Evolutionary conservation across 2,113 vertebrate genomes (phyloP), one percentile per base, ranked within the genome.

Genomic region (Verasper variegatus): DNA sequence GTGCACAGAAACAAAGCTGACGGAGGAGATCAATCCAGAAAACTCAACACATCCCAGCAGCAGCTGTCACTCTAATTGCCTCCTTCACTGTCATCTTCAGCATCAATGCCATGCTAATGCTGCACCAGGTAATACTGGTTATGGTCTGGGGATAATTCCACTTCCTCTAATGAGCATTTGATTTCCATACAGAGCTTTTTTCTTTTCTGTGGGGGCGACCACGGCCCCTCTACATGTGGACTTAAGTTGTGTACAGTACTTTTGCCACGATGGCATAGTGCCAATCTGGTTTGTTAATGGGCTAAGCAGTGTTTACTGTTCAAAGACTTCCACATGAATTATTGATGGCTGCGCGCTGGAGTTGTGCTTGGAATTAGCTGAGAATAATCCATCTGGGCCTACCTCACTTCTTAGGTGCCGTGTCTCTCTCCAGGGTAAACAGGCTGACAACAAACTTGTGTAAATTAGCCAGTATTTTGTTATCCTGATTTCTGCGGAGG

Each of bases 251-350:
- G 26, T 52, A 64, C 71, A 47, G 68, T 65, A 47, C 81, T 68
- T 49, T 68, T 75, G 80, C 66, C 56, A 75, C 73, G 45, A 64
- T 81, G 80, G 83, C 68, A 71, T 42, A 21, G 78, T 62, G 86
- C 85, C 79, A 71, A 74, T 91, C 75, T 74, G 71, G 68, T 66
- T 80, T 84, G 74, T 62, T 93, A 90, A 92, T 89, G 88, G 91
- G 75, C 84, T 88, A 81, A 88, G 76, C 64, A 73, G 71, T 90
- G 86, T 91, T 93, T 92, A 91, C 92, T 90, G 86, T 90, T 86
- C 84, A 88, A 90, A 90, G 86, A 80, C 81, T 90, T 84, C 51
- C 80, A 77, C 88, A 89, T 94, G 85, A 93, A 94, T 92, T 92
- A 93, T 93, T 91, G 86, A 94, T 93, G 86, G 64, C 23, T 77